Base-by-base conservation (phyloP, 2,797 vertebrate genomes). In the Sebastes reedi region DNA sequence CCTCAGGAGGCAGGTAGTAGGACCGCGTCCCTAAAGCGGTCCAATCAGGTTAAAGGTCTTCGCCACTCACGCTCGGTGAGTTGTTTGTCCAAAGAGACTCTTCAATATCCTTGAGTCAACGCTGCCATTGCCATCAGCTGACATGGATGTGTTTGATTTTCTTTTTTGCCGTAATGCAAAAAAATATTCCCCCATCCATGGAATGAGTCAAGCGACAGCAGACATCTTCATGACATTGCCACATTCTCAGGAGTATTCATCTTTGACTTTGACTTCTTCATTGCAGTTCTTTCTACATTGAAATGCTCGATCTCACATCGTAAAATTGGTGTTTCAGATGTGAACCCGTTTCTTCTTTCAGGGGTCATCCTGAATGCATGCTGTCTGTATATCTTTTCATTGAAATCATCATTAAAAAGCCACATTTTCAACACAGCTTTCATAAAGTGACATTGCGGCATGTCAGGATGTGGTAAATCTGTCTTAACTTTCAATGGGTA, bases 21-120 rank as follows among this genome's bases (percentile, higher is more conserved):
- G 90, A 90, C 94, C 61, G 92, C 93, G 0, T 95, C 95, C 82
- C 92, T 95, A 89, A 95, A 95, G 83, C 93, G 94, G 82, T 95
- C 95, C 93, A 95, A 95, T 94, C 95, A 95, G 93, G 90, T 95
- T 91, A 95, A 89, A 93, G 94, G 94, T 77, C 92, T 94, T 83
- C 95, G 94, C 84, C 93, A 95, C 94, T 95, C 94, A 87, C 94
- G 89, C 74, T 94, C 94, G 94, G 94, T 95, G 93, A 95, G 95
- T 95, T 89, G 87, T 69, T 71, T 29, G 68, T 85, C 75, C 69
- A 67, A 16, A 55, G 77, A 82, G 85, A 87, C 67, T 71, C 84
- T 73, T 90, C 79, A 74, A 24, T 25, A 70, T 80, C 81, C 42
- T 77, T 10, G 72, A 87, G 78, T 86, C 77, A 42, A 81, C 81